phyloP scores from a whole-genome alignment of 2,113 vertebrate genomes.

The Myrmecobius fasciatus region DNA sequence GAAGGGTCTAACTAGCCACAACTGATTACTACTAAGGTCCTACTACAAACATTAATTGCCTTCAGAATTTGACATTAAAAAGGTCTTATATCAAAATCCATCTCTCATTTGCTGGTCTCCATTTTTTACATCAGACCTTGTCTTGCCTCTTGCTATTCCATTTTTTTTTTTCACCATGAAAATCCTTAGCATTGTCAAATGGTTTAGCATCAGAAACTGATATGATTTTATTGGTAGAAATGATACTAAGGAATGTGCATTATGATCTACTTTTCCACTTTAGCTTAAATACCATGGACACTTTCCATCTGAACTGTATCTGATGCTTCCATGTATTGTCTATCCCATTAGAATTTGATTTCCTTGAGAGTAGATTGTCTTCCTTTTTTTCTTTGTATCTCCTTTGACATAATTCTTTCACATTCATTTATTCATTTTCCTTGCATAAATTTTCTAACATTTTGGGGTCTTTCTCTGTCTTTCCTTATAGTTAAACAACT shows the following conservation, averaged over 20 bases:
- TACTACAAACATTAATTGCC: background rate
- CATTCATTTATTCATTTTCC: background rate
- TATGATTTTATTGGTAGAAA: background rate
- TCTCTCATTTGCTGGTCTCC: background rate
- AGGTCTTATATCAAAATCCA: background rate
- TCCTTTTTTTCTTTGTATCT: background rate
- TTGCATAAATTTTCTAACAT: background rate
- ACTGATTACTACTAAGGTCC: background rate
- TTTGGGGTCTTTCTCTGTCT: background rate
- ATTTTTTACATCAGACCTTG: background rate
- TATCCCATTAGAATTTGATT: background rate
- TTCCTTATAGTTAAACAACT: background rate
- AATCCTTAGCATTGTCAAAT: background rate
- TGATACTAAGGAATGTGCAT: background rate
- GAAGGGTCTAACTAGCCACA: too few relatives aligned
- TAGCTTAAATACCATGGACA: background rate
- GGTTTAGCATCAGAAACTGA: background rate
- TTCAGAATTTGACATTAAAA: background rate
- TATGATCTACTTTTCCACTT: background rate
- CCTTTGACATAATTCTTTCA: too few relatives aligned
- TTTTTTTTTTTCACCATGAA: background rate
- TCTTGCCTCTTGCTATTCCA: background rate
- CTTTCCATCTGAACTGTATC: background rate
- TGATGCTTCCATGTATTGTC: background rate
- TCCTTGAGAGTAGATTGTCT: background rate